Conservation (phyloP, 2,113 vertebrate species). For the Helogale parvula region DNA sequence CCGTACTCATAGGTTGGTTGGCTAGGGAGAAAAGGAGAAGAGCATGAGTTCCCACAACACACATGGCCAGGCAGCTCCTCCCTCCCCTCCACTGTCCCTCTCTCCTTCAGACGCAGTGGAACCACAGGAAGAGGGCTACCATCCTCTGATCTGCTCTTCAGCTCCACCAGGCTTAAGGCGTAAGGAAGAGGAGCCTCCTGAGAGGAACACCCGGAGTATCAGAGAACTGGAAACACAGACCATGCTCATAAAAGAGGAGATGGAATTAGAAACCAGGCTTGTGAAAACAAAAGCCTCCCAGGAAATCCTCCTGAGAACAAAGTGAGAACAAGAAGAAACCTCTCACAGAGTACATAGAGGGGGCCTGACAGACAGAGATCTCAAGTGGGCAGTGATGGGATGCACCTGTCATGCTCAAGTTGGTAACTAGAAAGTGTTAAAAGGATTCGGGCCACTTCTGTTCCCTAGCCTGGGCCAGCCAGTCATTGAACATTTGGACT, state of each 20-base stretch:
- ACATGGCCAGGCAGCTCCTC: neutral
- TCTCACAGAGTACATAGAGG: neutral
- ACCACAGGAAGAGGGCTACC: rapidly evolving
- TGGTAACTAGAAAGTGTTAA: neutral
- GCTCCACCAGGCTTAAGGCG: neutral
- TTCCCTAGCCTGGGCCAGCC: neutral
- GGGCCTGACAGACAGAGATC: neutral
- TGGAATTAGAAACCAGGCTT: neutral
- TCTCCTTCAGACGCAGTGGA: neutral
- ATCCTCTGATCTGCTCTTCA: neutral
- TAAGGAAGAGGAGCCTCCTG: neutral
- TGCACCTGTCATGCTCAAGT: no score
- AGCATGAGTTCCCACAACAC: neutral
- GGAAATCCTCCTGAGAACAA: neutral
- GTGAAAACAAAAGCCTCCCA: neutral
- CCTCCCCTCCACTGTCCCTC: neutral
- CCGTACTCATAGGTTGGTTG: conserved; percentile 73
- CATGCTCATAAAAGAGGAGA: neutral
- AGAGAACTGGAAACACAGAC: neutral
- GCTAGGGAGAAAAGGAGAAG: conserved; percentile 49
- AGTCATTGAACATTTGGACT: neutral
- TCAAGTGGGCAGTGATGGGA: neutral
- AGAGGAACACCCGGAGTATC: neutral
- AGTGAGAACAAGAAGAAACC: neutral
- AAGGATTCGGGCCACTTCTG: neutral